phyloP scores from a whole-genome alignment of 2,113 vertebrate species.

The Lophotis ruficrista region DNA sequence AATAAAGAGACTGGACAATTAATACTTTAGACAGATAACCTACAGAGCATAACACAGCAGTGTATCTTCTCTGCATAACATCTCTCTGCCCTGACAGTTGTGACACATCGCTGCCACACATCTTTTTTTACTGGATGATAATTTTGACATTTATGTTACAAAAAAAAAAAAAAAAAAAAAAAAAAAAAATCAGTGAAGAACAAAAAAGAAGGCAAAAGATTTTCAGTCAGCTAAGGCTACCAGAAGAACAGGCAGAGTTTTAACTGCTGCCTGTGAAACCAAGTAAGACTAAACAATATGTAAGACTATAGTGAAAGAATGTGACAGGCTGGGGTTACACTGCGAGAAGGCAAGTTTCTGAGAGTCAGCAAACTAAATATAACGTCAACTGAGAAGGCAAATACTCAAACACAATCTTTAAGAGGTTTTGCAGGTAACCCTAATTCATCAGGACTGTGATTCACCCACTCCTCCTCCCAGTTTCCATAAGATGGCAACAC shows the following conservation, averaged over 20 bases:
- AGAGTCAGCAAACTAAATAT: background rate
- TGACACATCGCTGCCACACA: background rate
- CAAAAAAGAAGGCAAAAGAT: background rate
- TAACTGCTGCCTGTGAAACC: background rate
- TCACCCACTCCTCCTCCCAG: background rate
- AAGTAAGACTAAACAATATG: background rate
- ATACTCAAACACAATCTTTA: background rate
- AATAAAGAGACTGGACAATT: background rate
- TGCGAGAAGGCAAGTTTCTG: background rate
- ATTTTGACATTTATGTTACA: background rate
- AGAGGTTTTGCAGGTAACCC: background rate
- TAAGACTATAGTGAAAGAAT: background rate
- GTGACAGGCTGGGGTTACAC: background rate
- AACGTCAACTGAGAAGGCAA: background rate
- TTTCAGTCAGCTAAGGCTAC: background rate
- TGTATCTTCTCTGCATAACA: background rate
- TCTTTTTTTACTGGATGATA: background rate
- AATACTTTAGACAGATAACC: background rate
- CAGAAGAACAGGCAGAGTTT: background rate
- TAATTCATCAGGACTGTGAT: background rate
- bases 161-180: background rate
- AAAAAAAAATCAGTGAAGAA: too few species aligned
- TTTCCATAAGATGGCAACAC: background rate
- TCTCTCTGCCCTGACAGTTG: background rate
- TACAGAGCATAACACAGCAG: background rate